These are phyloP conservation scores for Syngnathus typhle DNA, from an alignment of 2,113 vertebrate genomes.

Conservation along the genomic window DNA sequence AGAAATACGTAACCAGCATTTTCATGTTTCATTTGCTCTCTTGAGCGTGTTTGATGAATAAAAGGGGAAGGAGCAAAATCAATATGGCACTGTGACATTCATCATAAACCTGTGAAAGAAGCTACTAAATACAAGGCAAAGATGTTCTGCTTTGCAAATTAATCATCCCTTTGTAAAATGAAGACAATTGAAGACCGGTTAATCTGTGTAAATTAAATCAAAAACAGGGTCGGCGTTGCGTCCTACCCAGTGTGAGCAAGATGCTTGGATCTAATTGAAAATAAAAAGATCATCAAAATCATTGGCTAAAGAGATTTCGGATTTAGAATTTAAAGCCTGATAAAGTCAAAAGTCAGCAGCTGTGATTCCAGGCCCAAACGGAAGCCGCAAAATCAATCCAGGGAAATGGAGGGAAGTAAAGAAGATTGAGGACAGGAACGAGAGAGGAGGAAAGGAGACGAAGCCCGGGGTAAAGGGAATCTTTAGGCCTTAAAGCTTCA, in stretches of 20 bases:
- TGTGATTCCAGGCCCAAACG: constrained; percentile 41
- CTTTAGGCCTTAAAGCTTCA: constrained; percentile 62
- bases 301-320: constrained; percentile 13
- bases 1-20: constrained; percentile 36
- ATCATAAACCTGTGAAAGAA: constrained; percentile 59
- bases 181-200: constrained; percentile 42
- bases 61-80: constrained; percentile 59
- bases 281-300: constrained; percentile 30
- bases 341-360: constrained; percentile 64
- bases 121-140: background rate
- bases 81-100: constrained; percentile 63
- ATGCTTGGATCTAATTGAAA: constrained; percentile 32
- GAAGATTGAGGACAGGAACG: constrained; percentile 40
- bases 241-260: constrained; percentile 33
- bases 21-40: constrained; percentile 71
- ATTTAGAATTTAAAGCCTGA: background rate
- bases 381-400: constrained; percentile 42
- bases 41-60: constrained; percentile 61
- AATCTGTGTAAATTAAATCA: constrained; percentile 55
- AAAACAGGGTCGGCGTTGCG: constrained; percentile 41
- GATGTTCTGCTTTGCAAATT: background rate
- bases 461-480: constrained; percentile 57
- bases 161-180: constrained; percentile 6
- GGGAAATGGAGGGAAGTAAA: constrained; percentile 35
- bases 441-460: constrained; percentile 46